Base-by-base conservation (phyloP, 2,888 invertebrate species). In the Mellilla xanthometata region DNA sequence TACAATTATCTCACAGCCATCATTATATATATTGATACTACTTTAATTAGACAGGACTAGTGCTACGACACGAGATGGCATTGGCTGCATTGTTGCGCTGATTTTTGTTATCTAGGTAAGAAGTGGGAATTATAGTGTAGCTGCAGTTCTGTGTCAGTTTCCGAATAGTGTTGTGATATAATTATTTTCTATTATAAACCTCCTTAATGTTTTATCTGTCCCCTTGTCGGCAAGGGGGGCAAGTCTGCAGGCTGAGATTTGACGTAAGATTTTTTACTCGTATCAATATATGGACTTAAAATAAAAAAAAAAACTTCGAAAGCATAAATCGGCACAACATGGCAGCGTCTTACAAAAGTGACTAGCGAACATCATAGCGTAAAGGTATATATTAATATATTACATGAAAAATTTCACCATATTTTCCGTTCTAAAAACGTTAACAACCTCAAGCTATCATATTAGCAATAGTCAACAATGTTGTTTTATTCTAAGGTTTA, bases 1-100 rank as follows among this genome's bases (percentile, higher is more conserved):
- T 85, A 84, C 79, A 83, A 83, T 86, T 86, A 88, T 82, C 89
- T 89, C 89, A 89, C 89, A 89, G 89, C 89, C 89, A 89, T 89
- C 89, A 87, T 88, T 89, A 88, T 82, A 87, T 87, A 87, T 87
- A 88, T 87, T 88, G 89, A 87, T 84, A 83, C 88, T 88, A 89
- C 88, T 83, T 87, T 85, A 82, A 85, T 83, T 76, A 85, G 82
- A 87, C 76, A 83, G 86, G 81, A 85, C 84, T 85, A 85, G 77
- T 79, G 81, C 84, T 75, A 81, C 79, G 78, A 81, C 82, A 86
- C 84, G 47, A 79, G 86, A 87, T 85, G 83, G 88, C 87, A 28
- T 36, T 27, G 19, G 10, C 28, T 19, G 28, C 28, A 27, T 36
- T 9, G 19, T 28, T 36, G 22, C 36, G 27, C 12, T 36, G 19